These are phyloP conservation scores for Caenorhabditis remanei DNA, from an alignment of 1,140 invertebrate genomes.

Conservation along the genomic window DNA sequence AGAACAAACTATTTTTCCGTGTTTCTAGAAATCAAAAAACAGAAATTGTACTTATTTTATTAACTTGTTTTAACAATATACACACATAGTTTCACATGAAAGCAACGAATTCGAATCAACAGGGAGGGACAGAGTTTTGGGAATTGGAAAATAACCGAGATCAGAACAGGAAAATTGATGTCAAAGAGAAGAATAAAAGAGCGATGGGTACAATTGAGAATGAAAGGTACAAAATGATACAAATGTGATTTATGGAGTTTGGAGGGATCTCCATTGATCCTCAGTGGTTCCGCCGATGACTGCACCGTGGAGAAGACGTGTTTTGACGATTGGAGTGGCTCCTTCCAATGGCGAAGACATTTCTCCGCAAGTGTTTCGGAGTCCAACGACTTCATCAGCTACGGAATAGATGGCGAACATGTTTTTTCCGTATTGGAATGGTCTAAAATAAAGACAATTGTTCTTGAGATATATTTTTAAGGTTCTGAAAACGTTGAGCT, in stretches of 20 bases:
- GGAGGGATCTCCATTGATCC: conserved; percentile 34
- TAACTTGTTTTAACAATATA: not conserved
- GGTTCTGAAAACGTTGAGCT: not conserved
- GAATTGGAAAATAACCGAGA: not conserved
- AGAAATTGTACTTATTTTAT: conserved; percentile 16
- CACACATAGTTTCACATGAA: conserved; percentile 10
- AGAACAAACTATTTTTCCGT: not conserved
- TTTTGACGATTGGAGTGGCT: conserved; percentile 67
- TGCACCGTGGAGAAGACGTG: conserved; percentile 54
- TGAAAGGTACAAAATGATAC: not conserved
- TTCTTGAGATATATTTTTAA: too few relatives aligned
- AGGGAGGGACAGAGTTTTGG: not conserved
- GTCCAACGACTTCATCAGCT: conserved; percentile 62
- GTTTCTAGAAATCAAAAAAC: not conserved
- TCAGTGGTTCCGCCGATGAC: conserved; percentile 42
- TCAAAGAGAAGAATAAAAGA: too few relatives aligned
- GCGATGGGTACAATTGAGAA: too few relatives aligned
- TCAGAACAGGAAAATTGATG: not conserved
- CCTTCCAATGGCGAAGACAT: conserved; percentile 64
- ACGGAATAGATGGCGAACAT: conserved; percentile 67
- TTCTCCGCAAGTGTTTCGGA: conserved; percentile 57
- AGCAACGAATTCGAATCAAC: conserved; percentile 38
- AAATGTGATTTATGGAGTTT: not conserved
- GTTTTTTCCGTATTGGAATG: conserved; percentile 58
- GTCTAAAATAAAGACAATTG: not conserved